phyloP scores from a whole-genome alignment of 2,797 vertebrate species.

The Sebastes variabilis region DNA sequence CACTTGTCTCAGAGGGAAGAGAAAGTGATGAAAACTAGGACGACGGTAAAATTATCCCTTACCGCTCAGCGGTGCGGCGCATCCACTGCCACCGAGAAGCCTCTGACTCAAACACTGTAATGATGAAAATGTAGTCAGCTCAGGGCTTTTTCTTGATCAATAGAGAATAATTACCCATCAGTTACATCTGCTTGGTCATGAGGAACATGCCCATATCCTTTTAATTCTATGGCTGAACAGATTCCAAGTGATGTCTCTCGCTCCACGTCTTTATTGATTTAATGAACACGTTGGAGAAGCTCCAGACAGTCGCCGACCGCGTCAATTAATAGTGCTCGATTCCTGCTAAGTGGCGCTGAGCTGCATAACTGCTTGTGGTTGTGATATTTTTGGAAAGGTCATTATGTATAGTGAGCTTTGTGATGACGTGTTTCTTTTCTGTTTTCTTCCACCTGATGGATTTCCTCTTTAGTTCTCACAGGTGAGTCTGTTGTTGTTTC shows the following conservation, averaged over 20 bases:
- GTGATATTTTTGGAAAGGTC: constrained; percentile 6
- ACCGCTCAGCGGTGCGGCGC: constrained; percentile 40
- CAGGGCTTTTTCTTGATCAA: constrained; percentile 50
- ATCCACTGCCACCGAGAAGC: constrained; percentile 15
- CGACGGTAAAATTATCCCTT: constrained; percentile 79
- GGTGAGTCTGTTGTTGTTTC: constrained; percentile 67
- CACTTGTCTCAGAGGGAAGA: constrained; percentile 77
- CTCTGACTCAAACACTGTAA: constrained; percentile 15
- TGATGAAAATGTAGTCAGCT: constrained; percentile 33
- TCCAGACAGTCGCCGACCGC: constrained; percentile 22
- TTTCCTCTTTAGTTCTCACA: constrained; percentile 80
- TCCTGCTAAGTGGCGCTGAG: constrained; percentile 2
- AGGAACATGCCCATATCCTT: constrained; percentile 41
- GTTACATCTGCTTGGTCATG: constrained; percentile 42
- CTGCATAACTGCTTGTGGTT: background rate
- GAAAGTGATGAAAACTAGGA: constrained; percentile 79
- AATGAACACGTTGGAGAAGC: constrained; percentile 26
- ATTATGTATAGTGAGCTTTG: background rate
- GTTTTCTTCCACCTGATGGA: constrained; percentile 37
- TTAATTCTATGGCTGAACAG: constrained; percentile 44
- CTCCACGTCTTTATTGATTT: constrained; percentile 24
- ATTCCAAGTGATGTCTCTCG: constrained; percentile 33
- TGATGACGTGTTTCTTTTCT: constrained; percentile 53
- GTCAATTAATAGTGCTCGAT: constrained; percentile 17
- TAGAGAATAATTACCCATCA: constrained; percentile 59